Percentiles rank a stretch among this genome's conserved stretches.
Conservation (phyloP, 2,113 vertebrate genomes). For the Cariama cristata region DNA sequence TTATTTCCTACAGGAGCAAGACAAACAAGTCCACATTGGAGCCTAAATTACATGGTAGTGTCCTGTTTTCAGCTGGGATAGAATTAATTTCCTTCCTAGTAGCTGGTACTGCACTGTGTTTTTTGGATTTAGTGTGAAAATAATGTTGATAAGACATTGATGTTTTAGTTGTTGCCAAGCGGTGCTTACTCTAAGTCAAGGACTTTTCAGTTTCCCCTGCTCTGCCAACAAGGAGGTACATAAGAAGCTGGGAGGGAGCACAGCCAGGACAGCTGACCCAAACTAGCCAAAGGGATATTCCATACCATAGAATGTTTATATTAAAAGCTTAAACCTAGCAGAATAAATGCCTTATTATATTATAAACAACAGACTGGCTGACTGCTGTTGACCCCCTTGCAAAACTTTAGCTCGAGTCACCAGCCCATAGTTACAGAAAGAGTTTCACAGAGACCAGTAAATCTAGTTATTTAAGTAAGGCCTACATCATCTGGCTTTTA, state of each 20-base stretch:
- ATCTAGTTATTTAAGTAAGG: not conserved
- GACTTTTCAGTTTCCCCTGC: no score
- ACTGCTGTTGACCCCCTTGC: not conserved
- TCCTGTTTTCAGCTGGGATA: no score
- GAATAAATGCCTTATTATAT: not conserved
- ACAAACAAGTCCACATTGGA: not conserved
- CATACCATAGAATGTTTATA: not conserved
- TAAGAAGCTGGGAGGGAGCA: no score
- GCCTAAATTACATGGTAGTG: constrained; percentile 29
- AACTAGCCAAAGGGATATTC: no score
- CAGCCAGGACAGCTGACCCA: no score
- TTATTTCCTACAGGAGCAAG: constrained; percentile 23
- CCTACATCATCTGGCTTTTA: not conserved
- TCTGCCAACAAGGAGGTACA: no score
- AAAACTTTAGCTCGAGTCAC: not conserved
- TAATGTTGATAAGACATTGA: no score
- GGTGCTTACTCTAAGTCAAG: no score
- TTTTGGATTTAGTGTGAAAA: no score
- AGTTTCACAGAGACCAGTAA: not conserved
- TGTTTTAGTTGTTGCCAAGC: no score
- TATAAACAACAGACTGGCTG: not conserved
- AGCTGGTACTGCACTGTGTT: no score
- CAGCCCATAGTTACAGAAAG: not conserved
- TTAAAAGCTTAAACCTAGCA: constrained; percentile 18
- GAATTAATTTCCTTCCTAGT: no score